phyloP scores from a whole-genome alignment of 2,888 invertebrate species.

The Slavum lentiscoides region DNA sequence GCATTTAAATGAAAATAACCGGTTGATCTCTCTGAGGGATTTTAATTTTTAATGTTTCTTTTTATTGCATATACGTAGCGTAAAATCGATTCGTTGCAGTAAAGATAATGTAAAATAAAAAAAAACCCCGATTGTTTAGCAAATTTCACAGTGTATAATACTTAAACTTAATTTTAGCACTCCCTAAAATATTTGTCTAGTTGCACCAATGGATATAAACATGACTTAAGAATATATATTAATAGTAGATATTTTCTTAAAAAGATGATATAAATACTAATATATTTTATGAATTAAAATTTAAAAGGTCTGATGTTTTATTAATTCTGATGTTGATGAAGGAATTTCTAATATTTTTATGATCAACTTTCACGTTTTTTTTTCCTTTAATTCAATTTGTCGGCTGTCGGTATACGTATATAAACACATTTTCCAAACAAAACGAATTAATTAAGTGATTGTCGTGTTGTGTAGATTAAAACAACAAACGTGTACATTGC shows the following conservation, averaged over 20 bases:
- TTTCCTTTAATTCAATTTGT: no score
- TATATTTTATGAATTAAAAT: no score
- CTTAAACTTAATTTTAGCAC: background rate
- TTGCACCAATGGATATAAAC: no score
- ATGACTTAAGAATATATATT: no score
- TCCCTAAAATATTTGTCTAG: no score
- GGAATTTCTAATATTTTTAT: no score
- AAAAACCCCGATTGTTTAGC: background rate
- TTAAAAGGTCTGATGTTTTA: no score
- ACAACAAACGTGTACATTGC: background rate
- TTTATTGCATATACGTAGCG: background rate
- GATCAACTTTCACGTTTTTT: background rate
- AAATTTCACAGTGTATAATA: background rate
- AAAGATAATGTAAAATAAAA: background rate
- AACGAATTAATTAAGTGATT: background rate
- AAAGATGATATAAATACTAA: no score
- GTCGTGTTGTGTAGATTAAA: background rate
- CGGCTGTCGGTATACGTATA: no score
- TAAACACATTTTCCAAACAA: background rate
- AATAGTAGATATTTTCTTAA: no score
- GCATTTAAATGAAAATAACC: background rate
- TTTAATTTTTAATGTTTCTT: background rate
- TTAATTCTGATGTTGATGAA: no score
- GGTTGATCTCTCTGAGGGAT: background rate
- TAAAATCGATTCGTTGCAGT: background rate